Percentiles rank a stretch among this genome's conserved stretches.
phyloP scores from a whole-genome alignment of 2,113 vertebrate genomes.

The Gymnorhina tibicen region DNA sequence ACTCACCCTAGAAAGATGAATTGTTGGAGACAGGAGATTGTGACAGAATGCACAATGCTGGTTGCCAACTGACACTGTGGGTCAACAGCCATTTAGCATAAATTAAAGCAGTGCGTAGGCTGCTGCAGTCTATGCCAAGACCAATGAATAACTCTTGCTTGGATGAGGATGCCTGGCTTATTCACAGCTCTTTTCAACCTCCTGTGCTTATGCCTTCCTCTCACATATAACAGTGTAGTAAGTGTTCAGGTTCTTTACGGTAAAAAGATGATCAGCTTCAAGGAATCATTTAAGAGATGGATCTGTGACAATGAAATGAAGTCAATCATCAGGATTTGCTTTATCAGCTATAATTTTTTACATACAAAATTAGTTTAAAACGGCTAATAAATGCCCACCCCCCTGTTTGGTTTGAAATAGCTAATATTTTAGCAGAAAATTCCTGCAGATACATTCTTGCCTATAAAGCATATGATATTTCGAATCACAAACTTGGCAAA shows the following conservation, averaged over 20 bases:
- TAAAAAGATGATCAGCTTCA: neutral
- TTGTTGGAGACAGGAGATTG: neutral
- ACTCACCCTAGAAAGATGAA: neutral
- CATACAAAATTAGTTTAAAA: neutral
- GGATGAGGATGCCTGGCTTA: constrained; percentile 22
- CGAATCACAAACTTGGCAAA: neutral
- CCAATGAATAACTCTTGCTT: constrained; percentile 54
- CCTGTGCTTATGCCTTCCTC: neutral
- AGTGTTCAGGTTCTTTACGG: neutral
- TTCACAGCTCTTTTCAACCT: constrained; percentile 32
- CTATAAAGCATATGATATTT: neutral
- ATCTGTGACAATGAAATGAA: neutral
- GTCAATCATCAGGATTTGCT: neutral
- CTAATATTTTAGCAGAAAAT: neutral
- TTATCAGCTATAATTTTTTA: neutral
- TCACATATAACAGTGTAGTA: neutral
- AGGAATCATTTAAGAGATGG: neutral
- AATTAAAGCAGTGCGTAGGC: constrained; percentile 35
- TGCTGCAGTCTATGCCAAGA: constrained; percentile 39
- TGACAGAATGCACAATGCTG: neutral
- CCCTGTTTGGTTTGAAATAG: neutral
- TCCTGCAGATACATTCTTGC: neutral
- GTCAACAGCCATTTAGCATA: constrained; percentile 46
- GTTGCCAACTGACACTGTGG: constrained; percentile 13
- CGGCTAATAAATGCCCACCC: rapidly evolving